Percentiles rank a stretch among this genome's conserved stretches.
Conservation (phyloP, 1,140 invertebrate species). For the Drosophila murphyi region DNA sequence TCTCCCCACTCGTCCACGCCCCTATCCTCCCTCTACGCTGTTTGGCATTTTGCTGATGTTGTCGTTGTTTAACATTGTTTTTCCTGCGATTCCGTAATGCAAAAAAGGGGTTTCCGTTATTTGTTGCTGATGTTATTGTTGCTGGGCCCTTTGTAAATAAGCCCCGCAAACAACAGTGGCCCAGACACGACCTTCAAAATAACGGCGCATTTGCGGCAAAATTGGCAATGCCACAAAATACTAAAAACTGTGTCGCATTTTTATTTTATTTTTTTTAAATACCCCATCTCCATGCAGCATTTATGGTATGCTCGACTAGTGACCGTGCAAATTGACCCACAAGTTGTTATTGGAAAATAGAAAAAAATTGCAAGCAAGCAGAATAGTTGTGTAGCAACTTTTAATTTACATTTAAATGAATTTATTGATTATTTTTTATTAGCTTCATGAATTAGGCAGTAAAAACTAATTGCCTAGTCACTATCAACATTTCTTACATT, state of each 20-base stretch:
- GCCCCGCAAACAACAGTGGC: conserved; percentile 32
- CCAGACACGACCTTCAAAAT: conserved; percentile 71
- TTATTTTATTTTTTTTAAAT: conserved; percentile 13
- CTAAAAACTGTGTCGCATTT: conserved; percentile 45
- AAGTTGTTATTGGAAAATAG: too few relatives aligned
- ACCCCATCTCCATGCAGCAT: conserved; percentile 10
- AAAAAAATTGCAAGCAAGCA: neutral
- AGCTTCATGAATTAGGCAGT: too few relatives aligned
- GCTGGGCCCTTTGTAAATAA: conserved; percentile 27
- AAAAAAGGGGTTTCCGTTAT: conserved; percentile 70
- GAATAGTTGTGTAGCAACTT: too few relatives aligned
- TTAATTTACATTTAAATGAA: too few relatives aligned
- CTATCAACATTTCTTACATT: too few relatives aligned
- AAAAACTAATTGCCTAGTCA: too few relatives aligned
- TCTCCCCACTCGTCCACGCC: neutral
- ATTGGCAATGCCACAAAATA: conserved; percentile 21
- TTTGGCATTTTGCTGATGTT: conserved; percentile 24
- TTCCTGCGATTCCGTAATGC: conserved; percentile 64
- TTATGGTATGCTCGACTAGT: neutral
- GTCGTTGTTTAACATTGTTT: conserved; percentile 27
- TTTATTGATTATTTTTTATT: too few relatives aligned
- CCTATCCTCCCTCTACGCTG: neutral
- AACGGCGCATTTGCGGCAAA: conserved; percentile 65
- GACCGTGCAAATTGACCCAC: neutral
- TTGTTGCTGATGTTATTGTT: conserved; percentile 17